Base-by-base conservation (phyloP, 2,113 vertebrate genomes). In the Manacus vitellinus region DNA sequence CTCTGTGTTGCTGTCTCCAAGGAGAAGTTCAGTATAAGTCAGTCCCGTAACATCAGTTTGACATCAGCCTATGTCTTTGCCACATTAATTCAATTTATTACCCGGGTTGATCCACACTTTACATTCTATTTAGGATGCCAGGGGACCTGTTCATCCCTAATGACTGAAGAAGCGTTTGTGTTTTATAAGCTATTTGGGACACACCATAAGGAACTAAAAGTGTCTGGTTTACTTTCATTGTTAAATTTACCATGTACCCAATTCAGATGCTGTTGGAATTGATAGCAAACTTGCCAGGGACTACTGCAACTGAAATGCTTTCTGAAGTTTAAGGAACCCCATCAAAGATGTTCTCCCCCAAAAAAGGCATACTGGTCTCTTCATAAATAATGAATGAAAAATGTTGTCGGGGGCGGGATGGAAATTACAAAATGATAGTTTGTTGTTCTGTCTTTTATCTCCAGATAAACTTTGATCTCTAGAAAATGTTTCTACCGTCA, bases 11-110 rank as follows among this genome's bases (percentile, higher is more conserved):
- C 58, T 79, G 68, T 95, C 96, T 95, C 96, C 94, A 87, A 94
- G 94, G 96, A 90, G 70, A 31, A 84, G 80, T 89, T 93, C 88
- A 87, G 37, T 91, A 81, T 94, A 97, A 96, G 92, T 95, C 88
- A 95, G 91, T 62, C 86, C 76, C 84, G 78, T 92, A 93, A 85
- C 85, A 96, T 93, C 88, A 95, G 71, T 92, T 87, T 95, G 85
- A 96, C 91, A 95, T 83, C 85, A 95, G 61, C 91, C 86, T 95
- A 43, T 96, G 76, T 87, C 89, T 94, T 94, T 96, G 91, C 87
- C 91, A 91, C 95, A 96, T 96, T 95, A 96, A 96, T 91, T 96
- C 92, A 94, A 89, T 95, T 96, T 95, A 96, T 94, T 94, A 96
- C 85, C 65, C 77, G 21, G 92, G 85, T 84, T 96, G 85, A 93